These are phyloP conservation scores for Montipora cactus DNA, from an alignment of 64 coral and sea anemone species.

Conservation along the genomic window DNA sequence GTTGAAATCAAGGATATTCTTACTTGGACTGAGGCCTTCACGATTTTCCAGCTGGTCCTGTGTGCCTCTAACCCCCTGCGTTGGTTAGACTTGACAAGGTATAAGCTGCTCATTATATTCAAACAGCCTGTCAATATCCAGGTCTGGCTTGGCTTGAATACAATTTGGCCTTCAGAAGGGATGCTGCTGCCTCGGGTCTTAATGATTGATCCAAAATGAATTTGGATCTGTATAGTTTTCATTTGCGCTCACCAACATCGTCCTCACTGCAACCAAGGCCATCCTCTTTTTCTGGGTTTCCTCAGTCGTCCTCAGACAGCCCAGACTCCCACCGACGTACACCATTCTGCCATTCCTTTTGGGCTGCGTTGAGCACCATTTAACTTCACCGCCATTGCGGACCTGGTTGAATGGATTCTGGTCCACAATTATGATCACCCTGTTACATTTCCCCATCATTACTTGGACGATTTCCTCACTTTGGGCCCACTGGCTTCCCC, in stretches of 20 bases:
- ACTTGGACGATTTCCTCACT: no score
- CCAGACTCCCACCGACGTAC: no score
- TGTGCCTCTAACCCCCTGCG: background rate
- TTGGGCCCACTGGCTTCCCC: no score
- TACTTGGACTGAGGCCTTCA: background rate
- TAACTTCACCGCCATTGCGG: no score
- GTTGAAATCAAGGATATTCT: background rate
- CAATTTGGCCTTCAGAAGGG: background rate
- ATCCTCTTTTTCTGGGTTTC: background rate
- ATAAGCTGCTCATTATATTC: slow-evolving; percentile 1
- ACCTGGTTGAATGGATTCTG: no score
- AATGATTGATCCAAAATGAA: background rate
- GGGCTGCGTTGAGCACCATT: no score
- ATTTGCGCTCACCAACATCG: background rate
- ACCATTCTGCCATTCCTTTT: background rate
- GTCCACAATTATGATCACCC: no score
- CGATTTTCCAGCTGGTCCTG: background rate
- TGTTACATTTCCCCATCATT: no score
- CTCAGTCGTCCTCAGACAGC: background rate
- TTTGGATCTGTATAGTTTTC: slow-evolving; percentile 4
- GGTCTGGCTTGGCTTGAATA: background rate
- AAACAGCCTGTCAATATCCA: background rate
- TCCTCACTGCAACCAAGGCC: background rate
- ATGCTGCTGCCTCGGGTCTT: background rate
- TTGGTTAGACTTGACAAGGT: background rate